Base-by-base conservation (phyloP, 2,113 vertebrate species). In the Diphyllodes magnificus region DNA sequence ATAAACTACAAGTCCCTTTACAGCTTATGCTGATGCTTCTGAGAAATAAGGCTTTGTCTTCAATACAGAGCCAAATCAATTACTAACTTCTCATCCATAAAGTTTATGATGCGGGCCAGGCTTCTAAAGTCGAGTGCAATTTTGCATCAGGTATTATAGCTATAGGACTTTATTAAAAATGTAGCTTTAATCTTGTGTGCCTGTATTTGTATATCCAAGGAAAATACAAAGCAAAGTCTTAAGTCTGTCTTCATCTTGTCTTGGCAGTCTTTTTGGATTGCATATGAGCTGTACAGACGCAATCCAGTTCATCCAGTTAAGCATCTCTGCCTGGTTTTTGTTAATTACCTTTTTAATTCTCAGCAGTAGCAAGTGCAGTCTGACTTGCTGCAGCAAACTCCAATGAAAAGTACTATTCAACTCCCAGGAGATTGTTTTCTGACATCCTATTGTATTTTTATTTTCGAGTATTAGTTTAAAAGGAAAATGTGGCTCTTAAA, bases 21-120 rank as follows among this genome's bases (percentile, higher is more conserved):
- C 23, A 79, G 80, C 59, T 87, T 60, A 91, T 1, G 5, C 44
- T 68, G 77, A 91, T 92, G 88, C 75, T 95, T 94, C 83, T 92
- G 90, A 96, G 90, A 95, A 95, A 86, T 76, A 61, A 69, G 59
- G 25, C 42, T 86, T 71, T 91, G 82, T 79, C 86, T 90, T 88
- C 78, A 65, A 33, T 30, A 51, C 59, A 90, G 63, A 93, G 91
- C 87, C 92, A 96, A 94, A 82, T 78, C 86, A 94, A 65, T 92
- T 85, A 73, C 59, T 84, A 75, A 71, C 45, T 90, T 90, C 54
- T 84, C 64, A 51, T 86, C 64, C 56, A 40, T 81, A 56, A 93
- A 31, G 53, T 78, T 88, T 75, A 78, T 54, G 44, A 30, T 49
- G 60, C 5, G 1, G 35, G 31, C 75, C 59, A 63, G 53, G 23